Conservation (phyloP, 1,140 invertebrate genomes). For the Thaumetopoea pityocampa region DNA sequence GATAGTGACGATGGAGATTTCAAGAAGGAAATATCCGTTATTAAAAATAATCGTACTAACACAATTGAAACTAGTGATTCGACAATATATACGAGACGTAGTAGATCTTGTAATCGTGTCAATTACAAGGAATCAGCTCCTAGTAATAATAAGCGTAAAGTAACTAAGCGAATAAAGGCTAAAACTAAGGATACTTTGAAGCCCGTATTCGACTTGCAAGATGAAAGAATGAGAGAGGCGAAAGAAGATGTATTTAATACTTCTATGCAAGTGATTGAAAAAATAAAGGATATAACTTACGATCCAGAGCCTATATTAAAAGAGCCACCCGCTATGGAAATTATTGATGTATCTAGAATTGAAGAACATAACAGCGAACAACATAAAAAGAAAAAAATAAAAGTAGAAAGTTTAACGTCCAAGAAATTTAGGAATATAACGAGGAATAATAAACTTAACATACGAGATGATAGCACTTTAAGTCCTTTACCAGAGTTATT, state of each 20-base stretch:
- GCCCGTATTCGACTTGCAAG: conserved; percentile 23
- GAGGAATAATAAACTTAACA: conserved; percentile 11
- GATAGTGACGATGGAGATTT: conserved; percentile 55
- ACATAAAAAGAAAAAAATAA: conserved; percentile 20
- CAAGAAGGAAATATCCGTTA: conserved; percentile 27
- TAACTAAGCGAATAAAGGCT: conserved; percentile 9
- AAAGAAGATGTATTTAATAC: conserved; percentile 34
- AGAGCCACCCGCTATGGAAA: conserved; percentile 37
- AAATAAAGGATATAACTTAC: neutral
- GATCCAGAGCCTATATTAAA: conserved; percentile 23
- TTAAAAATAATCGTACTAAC: conserved; percentile 25
- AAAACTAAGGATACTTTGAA: conserved; percentile 3
- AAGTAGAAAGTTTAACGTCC: too few species aligned
- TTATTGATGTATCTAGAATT: conserved; percentile 27
- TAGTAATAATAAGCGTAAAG: conserved; percentile 17
- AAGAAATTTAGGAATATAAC: too few species aligned
- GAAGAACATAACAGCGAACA: conserved; percentile 9
- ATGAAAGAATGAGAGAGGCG: conserved; percentile 45
- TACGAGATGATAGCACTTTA: conserved; percentile 27
- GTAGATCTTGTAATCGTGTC: conserved; percentile 8
- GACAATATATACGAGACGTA: conserved; percentile 10
- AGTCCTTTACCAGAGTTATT: conserved; percentile 49
- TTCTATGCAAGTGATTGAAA: conserved; percentile 34
- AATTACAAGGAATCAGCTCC: conserved; percentile 25
- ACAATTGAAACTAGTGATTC: conserved; percentile 17